These are phyloP conservation scores for Drosophila rhopaloa DNA, from an alignment of 1,140 invertebrate species.

Conservation along the genomic window DNA sequence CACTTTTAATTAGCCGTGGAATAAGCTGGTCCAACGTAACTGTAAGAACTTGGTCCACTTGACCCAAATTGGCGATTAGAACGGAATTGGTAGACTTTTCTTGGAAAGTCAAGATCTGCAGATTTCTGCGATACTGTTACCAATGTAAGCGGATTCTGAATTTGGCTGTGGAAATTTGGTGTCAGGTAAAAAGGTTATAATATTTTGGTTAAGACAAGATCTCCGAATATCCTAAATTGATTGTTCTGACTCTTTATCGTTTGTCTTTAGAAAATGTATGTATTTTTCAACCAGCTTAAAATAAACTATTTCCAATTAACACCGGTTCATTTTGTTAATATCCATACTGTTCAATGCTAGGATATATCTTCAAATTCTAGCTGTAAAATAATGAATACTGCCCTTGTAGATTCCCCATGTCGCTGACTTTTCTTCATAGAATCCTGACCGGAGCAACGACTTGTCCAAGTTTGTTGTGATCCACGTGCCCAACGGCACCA, in stretches of 20 bases:
- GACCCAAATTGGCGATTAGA: constrained; percentile 27
- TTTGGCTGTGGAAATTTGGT: too few species aligned
- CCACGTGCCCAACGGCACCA: constrained; percentile 55
- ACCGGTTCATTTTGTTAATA: too few species aligned
- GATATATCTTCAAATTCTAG: too few species aligned
- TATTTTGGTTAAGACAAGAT: not conserved
- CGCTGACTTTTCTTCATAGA: not conserved
- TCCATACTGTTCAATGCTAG: too few species aligned
- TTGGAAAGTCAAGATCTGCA: not conserved
- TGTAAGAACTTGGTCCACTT: constrained; percentile 14
- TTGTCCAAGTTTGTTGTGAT: constrained; percentile 28
- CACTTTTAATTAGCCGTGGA: constrained; percentile 21
- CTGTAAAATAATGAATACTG: not conserved
- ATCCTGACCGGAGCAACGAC: constrained; percentile 13
- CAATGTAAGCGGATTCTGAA: too few species aligned
- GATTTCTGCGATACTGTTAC: not conserved
- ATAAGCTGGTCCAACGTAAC: constrained; percentile 21
- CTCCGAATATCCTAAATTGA: not conserved
- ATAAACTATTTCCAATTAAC: too few species aligned
- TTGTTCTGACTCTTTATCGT: too few species aligned
- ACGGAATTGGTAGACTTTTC: not conserved
- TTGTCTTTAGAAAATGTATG: too few species aligned
- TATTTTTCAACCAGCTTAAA: too few species aligned
- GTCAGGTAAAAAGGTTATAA: too few species aligned
- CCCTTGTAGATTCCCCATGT: not conserved